phyloP scores from a whole-genome alignment of 2,888 invertebrate species.

The Aquatica leii region DNA sequence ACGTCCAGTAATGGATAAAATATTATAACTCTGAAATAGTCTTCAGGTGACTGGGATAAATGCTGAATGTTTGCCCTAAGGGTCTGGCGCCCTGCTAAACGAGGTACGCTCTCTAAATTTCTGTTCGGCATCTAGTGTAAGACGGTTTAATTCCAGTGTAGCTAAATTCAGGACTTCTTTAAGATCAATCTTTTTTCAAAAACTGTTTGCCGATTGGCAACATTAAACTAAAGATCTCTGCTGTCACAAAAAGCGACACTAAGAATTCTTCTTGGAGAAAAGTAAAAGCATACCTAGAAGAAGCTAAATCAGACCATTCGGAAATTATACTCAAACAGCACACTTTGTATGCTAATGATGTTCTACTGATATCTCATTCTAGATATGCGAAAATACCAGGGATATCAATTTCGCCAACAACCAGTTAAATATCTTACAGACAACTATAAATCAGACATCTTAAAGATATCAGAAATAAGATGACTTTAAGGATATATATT shows the following conservation, averaged over 20 bases:
- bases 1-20: not conserved
- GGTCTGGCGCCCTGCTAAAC: not conserved
- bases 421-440: no score
- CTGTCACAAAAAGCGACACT: conserved; percentile 34
- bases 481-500: no score
- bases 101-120: not conserved
- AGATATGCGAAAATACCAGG: no score
- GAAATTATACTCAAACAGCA: not conserved
- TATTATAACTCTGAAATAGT: conserved; percentile 1
- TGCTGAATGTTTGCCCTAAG: not conserved
- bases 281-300: not conserved
- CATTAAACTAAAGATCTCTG: not conserved
- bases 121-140: not conserved
- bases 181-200: not conserved
- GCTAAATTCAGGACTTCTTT: not conserved
- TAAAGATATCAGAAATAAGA: no score
- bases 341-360: no score
- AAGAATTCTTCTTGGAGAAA: not conserved
- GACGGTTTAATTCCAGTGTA: conserved; percentile 1
- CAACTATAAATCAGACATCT: no score
- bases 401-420: no score
- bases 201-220: not conserved
- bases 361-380: no score
- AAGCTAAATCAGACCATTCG: not conserved
- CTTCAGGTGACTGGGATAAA: not conserved